These are phyloP conservation scores for Trichomalopsis sarcophagae DNA, from an alignment of 1,140 invertebrate species.

Conservation along the genomic window DNA sequence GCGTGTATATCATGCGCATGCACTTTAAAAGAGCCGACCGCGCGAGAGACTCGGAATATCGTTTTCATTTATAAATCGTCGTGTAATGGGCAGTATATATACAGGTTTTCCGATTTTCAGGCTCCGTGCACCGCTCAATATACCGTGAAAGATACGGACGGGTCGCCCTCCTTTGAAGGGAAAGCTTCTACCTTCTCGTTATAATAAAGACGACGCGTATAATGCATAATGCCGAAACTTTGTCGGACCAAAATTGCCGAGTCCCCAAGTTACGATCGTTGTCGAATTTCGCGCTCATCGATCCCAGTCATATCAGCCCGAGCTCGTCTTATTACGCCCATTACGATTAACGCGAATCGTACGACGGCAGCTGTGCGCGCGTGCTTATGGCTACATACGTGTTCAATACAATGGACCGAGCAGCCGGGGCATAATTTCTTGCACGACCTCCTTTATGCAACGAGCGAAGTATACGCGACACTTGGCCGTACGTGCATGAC, in stretches of 20 bases:
- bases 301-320: background rate
- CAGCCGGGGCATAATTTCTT: background rate
- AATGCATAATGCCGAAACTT: background rate
- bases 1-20: background rate
- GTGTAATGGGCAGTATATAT: background rate
- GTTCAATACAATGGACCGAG: background rate
- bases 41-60: slow-evolving; percentile 4
- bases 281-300: background rate
- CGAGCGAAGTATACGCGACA: background rate
- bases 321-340: background rate
- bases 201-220: background rate
- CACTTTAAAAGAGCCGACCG: slow-evolving; percentile 15
- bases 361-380: background rate
- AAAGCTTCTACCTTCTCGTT: background rate
- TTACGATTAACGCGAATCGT: background rate
- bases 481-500: background rate
- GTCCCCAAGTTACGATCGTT: background rate
- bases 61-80: slow-evolving; percentile 32
- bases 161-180: background rate
- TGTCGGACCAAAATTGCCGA: background rate
- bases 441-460: background rate
- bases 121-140: background rate
- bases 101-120: background rate
- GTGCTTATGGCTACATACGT: background rate
- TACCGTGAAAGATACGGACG: background rate